These are phyloP conservation scores for Polymixis lichenea DNA, from an alignment of 2,888 invertebrate genomes.

Conservation along the genomic window DNA sequence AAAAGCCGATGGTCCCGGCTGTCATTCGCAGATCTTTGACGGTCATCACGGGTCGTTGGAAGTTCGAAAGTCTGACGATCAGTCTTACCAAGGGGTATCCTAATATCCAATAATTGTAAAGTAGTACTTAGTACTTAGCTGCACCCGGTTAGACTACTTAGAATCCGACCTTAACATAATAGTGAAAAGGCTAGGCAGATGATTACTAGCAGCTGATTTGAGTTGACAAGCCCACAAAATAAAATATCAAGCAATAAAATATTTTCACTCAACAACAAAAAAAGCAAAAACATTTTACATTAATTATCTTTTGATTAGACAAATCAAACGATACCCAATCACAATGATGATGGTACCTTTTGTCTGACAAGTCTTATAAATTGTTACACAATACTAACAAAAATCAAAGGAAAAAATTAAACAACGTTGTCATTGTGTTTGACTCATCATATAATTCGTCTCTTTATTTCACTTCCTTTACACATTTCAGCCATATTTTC, in stretches of 20 bases:
- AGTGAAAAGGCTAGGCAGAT: too few species aligned
- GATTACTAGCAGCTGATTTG: not conserved
- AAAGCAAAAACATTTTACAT: not conserved
- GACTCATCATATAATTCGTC: not conserved
- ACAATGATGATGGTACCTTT: not conserved
- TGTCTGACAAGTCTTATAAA: not conserved
- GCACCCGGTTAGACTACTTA: too few species aligned
- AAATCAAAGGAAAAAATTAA: not conserved
- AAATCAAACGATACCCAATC: not conserved
- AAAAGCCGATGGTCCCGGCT: too few species aligned
- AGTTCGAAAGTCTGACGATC: too few species aligned
- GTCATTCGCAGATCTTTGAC: too few species aligned
- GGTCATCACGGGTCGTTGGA: too few species aligned
- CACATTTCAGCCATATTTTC: constrained; percentile 1
- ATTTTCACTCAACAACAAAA: not conserved
- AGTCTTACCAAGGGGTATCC: too few species aligned
- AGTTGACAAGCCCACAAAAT: not conserved
- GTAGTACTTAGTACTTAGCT: too few species aligned
- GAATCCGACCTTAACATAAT: too few species aligned
- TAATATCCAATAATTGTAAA: too few species aligned
- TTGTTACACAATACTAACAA: not conserved
- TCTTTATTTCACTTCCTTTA: not conserved
- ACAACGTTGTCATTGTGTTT: not conserved
- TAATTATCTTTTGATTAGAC: not conserved
- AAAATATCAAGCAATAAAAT: not conserved